phyloP scores from a whole-genome alignment of 2,797 vertebrate species.

The Galaxias olidus region DNA sequence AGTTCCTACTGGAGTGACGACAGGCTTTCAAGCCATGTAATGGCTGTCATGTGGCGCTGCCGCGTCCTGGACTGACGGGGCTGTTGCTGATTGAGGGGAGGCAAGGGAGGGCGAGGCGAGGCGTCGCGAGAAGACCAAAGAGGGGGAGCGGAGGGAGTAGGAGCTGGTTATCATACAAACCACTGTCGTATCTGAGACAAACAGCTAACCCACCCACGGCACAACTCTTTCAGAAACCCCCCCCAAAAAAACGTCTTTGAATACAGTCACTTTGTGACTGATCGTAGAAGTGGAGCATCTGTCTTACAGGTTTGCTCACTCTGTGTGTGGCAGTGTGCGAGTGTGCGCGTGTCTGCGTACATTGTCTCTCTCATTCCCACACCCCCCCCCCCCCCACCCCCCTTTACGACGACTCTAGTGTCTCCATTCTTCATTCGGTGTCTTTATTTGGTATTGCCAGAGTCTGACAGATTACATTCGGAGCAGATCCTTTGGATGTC shows the following conservation, averaged over 20 bases:
- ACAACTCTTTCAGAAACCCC: not conserved
- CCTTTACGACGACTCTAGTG: not conserved
- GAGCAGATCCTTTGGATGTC: not conserved
- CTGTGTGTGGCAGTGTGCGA: not conserved
- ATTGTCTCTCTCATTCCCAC: not conserved
- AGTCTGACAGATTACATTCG: not conserved
- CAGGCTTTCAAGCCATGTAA: conserved; percentile 18
- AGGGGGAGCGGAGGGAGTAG: not conserved
- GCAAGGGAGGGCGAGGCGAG: not conserved
- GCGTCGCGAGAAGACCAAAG: not conserved
- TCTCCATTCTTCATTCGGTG: not conserved
- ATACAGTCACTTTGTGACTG: conserved; percentile 1
- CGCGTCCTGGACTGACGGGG: not conserved
- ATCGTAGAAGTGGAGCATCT: not conserved
- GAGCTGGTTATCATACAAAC: conserved; percentile 3
- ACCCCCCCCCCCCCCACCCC: not conserved
- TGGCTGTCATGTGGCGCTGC: conserved; percentile 11
- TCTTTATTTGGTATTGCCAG: not conserved
- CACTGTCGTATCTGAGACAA: not conserved
- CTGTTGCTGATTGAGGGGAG: not conserved
- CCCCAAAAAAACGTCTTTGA: not conserved
- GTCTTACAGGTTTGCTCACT: not conserved
- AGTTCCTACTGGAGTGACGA: conserved; percentile 1
- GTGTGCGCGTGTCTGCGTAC: not conserved
- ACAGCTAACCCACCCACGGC: not conserved